phyloP scores from a whole-genome alignment of 1,140 invertebrate genomes.

The Argopecten irradians region DNA sequence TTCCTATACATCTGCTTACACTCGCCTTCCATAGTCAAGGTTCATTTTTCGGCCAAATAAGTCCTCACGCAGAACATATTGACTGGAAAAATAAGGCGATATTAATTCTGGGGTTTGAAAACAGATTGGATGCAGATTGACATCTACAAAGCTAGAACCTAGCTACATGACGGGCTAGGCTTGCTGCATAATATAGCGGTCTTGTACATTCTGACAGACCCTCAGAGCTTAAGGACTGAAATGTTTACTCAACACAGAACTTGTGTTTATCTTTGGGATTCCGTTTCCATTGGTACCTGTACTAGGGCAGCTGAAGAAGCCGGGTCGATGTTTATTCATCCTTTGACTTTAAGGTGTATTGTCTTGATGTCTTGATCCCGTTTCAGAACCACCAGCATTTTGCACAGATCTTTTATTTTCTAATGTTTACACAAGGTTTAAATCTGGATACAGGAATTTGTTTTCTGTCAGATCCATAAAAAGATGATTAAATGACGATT shows the following conservation, averaged over 20 bases:
- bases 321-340: background rate
- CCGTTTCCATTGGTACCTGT: background rate
- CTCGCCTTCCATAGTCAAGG: background rate
- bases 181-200: conserved; percentile 1
- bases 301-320: background rate
- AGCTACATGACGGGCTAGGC: conserved; percentile 5
- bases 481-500: conserved; percentile 23
- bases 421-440: background rate
- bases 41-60: conserved; percentile 16
- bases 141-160: background rate
- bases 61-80: background rate
- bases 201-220: conserved; percentile 8
- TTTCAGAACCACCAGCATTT: conserved; percentile 2
- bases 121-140: conserved; percentile 14
- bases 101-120: background rate
- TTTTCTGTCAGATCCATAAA: conserved; percentile 18
- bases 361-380: conserved; percentile 13
- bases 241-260: conserved; percentile 9
- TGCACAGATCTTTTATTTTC: background rate
- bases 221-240: background rate
- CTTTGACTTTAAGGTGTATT: background rate
- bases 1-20: background rate
- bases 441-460: conserved; percentile 10
- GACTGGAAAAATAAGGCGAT: conserved; percentile 7
- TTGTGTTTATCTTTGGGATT: conserved; percentile 18